Percentiles rank a stretch among this genome's conserved stretches.
Conservation (phyloP, 1,140 invertebrate species). For the Copidosoma floridanum region DNA sequence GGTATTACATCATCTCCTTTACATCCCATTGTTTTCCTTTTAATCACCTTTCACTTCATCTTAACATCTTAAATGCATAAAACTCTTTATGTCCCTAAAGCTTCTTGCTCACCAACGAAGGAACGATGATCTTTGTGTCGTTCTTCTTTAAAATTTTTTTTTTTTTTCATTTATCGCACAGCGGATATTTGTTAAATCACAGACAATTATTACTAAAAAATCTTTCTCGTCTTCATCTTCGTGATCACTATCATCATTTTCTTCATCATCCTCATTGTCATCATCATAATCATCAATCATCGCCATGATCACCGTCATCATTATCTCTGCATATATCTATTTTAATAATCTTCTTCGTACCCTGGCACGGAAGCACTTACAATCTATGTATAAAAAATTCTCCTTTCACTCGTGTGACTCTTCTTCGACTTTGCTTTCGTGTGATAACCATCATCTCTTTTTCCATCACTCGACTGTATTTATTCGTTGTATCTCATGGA, state of each 20-base stretch:
- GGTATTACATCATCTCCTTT: not conserved
- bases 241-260: no score
- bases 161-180: not conserved
- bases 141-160: no score
- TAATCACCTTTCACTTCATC: slow-evolving; percentile 3
- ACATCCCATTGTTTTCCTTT: not conserved
- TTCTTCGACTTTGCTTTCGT: not conserved
- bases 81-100: slow-evolving; percentile 10
- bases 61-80: slow-evolving; percentile 28
- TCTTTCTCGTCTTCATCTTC: slow-evolving; percentile 6
- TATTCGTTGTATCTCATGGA: slow-evolving; percentile 18
- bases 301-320: no score
- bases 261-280: no score
- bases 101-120: slow-evolving; percentile 5
- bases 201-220: slow-evolving; percentile 32
- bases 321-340: slow-evolving; percentile 38
- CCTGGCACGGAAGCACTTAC: slow-evolving; percentile 50
- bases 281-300: no score
- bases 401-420: slow-evolving; percentile 21
- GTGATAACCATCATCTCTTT: not conserved
- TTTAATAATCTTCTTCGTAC: slow-evolving; percentile 35
- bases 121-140: not conserved
- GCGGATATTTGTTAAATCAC: slow-evolving; percentile 27
- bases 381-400: slow-evolving; percentile 51
- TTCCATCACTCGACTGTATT: not conserved